phyloP scores from a whole-genome alignment of 2,797 vertebrate species.

The Chanos chanos region DNA sequence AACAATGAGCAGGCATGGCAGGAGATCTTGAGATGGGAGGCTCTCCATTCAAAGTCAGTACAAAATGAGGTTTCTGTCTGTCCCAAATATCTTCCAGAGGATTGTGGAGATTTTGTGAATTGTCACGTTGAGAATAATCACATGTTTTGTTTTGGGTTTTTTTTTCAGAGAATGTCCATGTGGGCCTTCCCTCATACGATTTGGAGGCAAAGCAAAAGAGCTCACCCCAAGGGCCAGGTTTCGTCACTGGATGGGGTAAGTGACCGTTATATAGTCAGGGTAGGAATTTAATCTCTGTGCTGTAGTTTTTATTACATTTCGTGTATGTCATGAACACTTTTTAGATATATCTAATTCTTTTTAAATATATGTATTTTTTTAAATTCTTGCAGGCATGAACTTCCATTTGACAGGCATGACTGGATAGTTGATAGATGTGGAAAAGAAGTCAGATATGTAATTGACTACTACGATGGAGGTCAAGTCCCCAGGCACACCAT shows the following conservation, averaged over 20 bases:
- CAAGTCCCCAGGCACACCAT: conserved; percentile 64
- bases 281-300: too few species aligned
- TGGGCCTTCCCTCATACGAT: conserved; percentile 74
- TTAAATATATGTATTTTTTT: too few species aligned
- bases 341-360: not conserved
- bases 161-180: conserved; percentile 75
- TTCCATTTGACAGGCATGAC: conserved; percentile 81
- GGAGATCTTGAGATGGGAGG: conserved; percentile 86
- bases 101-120: not conserved
- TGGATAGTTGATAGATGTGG: conserved; percentile 82
- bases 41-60: conserved; percentile 72
- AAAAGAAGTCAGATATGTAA: conserved; percentile 77
- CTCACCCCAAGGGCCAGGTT: conserved; percentile 80
- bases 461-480: conserved; percentile 81
- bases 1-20: conserved; percentile 86
- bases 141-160: too few species aligned
- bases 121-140: too few species aligned
- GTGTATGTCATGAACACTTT: too few species aligned
- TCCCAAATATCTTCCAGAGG: not conserved
- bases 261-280: not conserved
- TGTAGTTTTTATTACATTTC: too few species aligned
- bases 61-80: not conserved
- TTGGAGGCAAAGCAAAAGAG: conserved; percentile 80
- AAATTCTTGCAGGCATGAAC: conserved; percentile 67
- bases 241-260: conserved; percentile 82